Conservation (phyloP, 1,140 invertebrate genomes). For the Penaeus indicus region DNA sequence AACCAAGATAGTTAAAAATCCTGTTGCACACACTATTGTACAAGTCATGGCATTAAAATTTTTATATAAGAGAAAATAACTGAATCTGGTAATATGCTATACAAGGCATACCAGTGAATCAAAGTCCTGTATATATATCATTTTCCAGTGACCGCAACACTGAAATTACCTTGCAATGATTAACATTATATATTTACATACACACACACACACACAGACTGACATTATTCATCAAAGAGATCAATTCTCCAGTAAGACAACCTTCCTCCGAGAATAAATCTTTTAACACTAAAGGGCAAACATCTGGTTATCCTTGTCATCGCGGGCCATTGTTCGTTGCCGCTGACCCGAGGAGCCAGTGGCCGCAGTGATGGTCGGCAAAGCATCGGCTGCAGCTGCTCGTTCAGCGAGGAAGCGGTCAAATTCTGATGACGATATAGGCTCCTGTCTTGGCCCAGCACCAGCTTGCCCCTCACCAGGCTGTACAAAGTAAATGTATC, state of each 20-base stretch:
- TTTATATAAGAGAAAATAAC: too few species aligned
- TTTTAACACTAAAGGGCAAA: conserved; percentile 50
- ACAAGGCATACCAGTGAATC: too few species aligned
- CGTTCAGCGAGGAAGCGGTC: conserved; percentile 91
- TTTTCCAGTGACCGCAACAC: too few species aligned
- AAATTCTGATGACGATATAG: conserved; percentile 90
- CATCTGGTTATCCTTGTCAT: conserved; percentile 59
- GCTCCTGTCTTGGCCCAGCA: conserved; percentile 74
- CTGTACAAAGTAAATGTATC: background rate
- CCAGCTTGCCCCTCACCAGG: conserved; percentile 59
- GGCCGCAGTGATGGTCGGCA: conserved; percentile 69
- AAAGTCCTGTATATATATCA: too few species aligned
- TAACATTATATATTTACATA: too few species aligned
- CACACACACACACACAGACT: too few species aligned
- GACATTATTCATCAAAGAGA: too few species aligned
- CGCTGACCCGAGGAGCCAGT: conserved; percentile 57
- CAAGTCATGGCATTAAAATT: too few species aligned
- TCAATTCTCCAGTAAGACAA: background rate
- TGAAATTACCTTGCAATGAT: too few species aligned
- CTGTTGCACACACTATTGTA: too few species aligned
- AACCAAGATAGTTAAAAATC: too few species aligned
- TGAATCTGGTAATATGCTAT: too few species aligned
- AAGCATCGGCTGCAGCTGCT: conserved; percentile 80
- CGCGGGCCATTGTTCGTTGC: conserved; percentile 50
- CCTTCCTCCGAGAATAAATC: conserved; percentile 1